Evolutionary conservation across 2,888 invertebrate genomes (phyloP).

Genomic region (Caenorhabditis becei): DNA sequence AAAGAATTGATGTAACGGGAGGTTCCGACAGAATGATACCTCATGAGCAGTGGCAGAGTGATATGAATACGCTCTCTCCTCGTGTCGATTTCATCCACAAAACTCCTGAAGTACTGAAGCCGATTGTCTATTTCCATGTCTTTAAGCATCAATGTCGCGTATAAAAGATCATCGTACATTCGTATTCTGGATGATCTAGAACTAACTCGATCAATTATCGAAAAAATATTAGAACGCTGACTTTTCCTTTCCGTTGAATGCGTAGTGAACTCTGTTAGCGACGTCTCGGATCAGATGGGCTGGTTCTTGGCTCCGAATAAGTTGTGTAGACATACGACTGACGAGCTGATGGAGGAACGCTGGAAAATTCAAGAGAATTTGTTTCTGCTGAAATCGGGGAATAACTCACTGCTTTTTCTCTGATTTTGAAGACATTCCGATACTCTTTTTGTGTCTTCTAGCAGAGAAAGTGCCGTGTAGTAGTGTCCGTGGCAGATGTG

Average conservation of each 20-base stretch:
- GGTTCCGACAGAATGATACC: constrained; percentile 9
- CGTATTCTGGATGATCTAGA: constrained; percentile 38
- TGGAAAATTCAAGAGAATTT: constrained; percentile 25
- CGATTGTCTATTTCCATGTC: constrained; percentile 64
- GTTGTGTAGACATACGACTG: constrained; percentile 60
- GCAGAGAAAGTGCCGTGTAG: constrained; percentile 69
- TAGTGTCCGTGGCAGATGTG: constrained; percentile 72
- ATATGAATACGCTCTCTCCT: constrained; percentile 70
- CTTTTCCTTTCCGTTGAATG: constrained; percentile 55
- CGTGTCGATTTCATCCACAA: constrained; percentile 71
- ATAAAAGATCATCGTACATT: constrained; percentile 71
- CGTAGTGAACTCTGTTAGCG: constrained; percentile 65
- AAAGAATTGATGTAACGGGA: constrained; percentile 21
- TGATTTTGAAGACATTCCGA: constrained; percentile 67
- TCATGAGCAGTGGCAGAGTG: constrained; percentile 68
- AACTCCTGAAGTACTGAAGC: constrained; percentile 65
- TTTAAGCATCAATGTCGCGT: constrained; percentile 64
- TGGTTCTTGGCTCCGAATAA: constrained; percentile 63
- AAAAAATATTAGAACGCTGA: constrained; percentile 8
- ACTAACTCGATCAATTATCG: neutral
- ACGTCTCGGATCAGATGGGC: constrained; percentile 65
- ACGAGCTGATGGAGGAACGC: constrained; percentile 64
- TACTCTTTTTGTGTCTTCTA: constrained; percentile 66
- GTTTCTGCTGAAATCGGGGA: constrained; percentile 1
- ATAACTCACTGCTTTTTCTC: constrained; percentile 43